A percentile compares a stretch with the other conserved stretches of the same genome.
phyloP scores from a whole-genome alignment of 2,113 vertebrate genomes.

The Callipepla squamata region DNA sequence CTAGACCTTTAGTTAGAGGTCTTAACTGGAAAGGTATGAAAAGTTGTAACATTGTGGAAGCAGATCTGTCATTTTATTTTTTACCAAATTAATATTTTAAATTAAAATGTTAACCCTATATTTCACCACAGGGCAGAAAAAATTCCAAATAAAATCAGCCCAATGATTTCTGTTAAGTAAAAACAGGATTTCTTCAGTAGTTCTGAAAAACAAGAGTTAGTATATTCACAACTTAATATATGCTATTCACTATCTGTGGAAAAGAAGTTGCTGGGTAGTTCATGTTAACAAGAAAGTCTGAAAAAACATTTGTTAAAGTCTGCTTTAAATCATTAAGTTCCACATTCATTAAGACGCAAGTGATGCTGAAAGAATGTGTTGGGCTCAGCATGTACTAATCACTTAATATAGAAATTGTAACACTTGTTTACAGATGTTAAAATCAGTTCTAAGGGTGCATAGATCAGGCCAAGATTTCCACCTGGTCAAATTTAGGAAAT shows the following conservation, averaged over 20 bases:
- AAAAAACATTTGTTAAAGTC: constrained; percentile 4
- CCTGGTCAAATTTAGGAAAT: not conserved
- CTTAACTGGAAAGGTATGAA: not conserved
- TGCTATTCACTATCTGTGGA: not conserved
- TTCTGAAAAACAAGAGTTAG: not conserved
- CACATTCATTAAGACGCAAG: not conserved
- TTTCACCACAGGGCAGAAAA: not conserved
- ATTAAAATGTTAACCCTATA: accelerated
- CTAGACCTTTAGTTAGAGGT: not conserved
- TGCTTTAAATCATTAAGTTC: not conserved
- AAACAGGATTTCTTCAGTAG: not conserved
- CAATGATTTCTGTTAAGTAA: not conserved
- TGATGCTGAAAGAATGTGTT: not conserved
- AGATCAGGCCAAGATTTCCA: not conserved
- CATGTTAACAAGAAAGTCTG: not conserved
- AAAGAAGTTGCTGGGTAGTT: not conserved
- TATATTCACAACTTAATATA: not conserved
- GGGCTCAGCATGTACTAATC: constrained; percentile 3
- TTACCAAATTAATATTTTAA: not conserved
- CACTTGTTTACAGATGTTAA: constrained; percentile 11
- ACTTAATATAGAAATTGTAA: not conserved
- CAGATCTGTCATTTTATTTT: not conserved
- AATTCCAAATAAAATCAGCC: not conserved
- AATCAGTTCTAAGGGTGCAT: not conserved
- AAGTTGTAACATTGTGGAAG: not conserved